Base-by-base conservation (phyloP, 2,797 vertebrate genomes). In the Benthosema pterotum region DNA sequence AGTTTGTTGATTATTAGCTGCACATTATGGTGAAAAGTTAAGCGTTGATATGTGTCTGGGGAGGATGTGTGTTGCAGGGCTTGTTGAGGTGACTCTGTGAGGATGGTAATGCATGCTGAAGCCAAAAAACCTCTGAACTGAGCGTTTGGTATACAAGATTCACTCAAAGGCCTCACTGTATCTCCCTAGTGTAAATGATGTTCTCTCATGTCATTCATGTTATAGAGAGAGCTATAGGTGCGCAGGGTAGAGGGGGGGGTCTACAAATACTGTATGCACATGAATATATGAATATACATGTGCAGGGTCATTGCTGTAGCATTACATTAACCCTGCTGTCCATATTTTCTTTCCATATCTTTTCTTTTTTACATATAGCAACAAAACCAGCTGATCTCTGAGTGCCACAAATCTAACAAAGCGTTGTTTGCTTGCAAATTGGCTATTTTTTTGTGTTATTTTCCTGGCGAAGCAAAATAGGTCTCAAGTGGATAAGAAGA, bases 81-180 rank as follows among this genome's bases (percentile, higher is more conserved):
- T 74, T 64, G 65, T 52, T 72, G 16, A 57, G 72, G 71, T 52
- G 74, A 72, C 72, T 79, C 63, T 42, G 60, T 62, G 64, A 71
- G 79, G 60, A 69, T 58, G 69, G 80, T 87, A 84, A 89, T 84
- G 84, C 80, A 83, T 69, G 61, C 72, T 85, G 85, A 89, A 83
- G n/a, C 82, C 71, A 67, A 71, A 87, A 86, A 86, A 78, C 79
- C 69, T 72, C 63, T 75, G 73, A 72, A 72, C 79, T 83, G 79
- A 69, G 65, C n/a, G 1, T n/a, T 14, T n/a, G n/a, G n/a, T n/a
- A n/a, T n/a, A n/a, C n/a, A n/a, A n/a, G n/a, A n/a, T n/a, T 72
- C 13, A 8, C n/a, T 46, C 3, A 74, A 81, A 75, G 72, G 74
- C 71, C 78, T 82, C 69, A 75, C 74, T 54, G 83, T 57, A 82